Base-by-base conservation (phyloP, 2,113 vertebrate species). In the Rhinoderma darwinii region DNA sequence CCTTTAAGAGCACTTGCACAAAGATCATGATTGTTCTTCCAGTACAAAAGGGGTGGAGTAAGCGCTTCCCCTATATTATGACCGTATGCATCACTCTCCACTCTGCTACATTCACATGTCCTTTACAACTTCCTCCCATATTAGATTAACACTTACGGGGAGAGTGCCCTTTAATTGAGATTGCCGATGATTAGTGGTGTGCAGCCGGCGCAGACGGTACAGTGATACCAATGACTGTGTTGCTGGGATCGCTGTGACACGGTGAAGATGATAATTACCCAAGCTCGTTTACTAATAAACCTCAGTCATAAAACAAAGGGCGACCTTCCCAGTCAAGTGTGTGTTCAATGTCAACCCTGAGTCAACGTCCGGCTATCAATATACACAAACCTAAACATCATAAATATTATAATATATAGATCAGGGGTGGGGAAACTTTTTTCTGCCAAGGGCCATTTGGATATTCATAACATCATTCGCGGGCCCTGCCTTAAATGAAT, bases 301-400 rank as follows among this genome's bases (percentile, higher is more conserved):
- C 61, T n/a, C 51, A 63, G 79, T 81, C 37, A 63, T 81, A 81
- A 81, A 81, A 41, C 56, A 27, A 5, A n/a, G 9, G 20, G 25
- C 5, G 20, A 35, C 44, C 35, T 39, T 32, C 79, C 79, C 54
- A 30, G 37, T 63, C 35, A 63, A n/a, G 8, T 37, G 77, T 59
- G 77, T 32, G 73, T 41, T 17, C 30, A 20, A 5, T 10, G 76
- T 54, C 47, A 56, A 39, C 68, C 27, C 18, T 37, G 50, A 54
- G 30, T 37, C 75, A 37, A 54, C 17, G 20, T 14, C 17, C 68
- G 8, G 74, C 14, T 5, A 4, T 41, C 68, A 18, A 15, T 11
- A 39, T 18, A 70, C 32, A 70, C 27, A 15, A 68, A n/a, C n/a
- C n/a, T n/a, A n/a, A n/a, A n/a, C n/a, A n/a, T n/a, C n/a, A n/a